Conservation (phyloP, 2,888 invertebrate genomes). For the Pyrocoelia pectoralis region DNA sequence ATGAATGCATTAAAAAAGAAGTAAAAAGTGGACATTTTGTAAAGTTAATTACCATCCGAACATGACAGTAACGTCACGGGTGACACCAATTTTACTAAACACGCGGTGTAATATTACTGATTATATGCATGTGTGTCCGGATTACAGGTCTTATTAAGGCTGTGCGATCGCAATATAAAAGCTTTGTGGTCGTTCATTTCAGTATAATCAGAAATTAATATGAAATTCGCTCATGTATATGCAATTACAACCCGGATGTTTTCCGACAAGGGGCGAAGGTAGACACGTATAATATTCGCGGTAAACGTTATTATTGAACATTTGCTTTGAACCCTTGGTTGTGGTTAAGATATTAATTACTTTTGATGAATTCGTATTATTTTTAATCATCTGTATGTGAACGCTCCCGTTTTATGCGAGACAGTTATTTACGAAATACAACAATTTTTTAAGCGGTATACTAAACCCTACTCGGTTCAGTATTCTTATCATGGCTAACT, state of each 20-base stretch:
- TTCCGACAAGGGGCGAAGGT: conserved; percentile 49
- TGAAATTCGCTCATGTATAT: conserved; percentile 63
- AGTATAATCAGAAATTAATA: conserved; percentile 63
- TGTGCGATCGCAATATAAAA: conserved; percentile 59
- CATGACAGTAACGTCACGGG: conserved; percentile 29
- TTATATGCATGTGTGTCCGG: conserved; percentile 58
- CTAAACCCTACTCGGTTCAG: conserved; percentile 39
- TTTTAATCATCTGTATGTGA: conserved; percentile 2
- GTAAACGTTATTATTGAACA: conserved; percentile 50
- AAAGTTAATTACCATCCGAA: conserved; percentile 26
- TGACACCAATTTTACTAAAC: conserved; percentile 35
- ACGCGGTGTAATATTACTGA: conserved; percentile 56
- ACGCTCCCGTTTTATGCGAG: background rate
- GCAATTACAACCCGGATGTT: conserved; percentile 60
- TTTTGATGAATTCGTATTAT: conserved; percentile 10
- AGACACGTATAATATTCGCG: conserved; percentile 41
- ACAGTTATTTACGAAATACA: background rate
- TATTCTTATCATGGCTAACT: conserved; percentile 59
- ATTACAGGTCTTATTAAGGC: conserved; percentile 61
- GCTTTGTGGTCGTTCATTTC: conserved; percentile 61
- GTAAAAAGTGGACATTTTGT: conserved; percentile 15
- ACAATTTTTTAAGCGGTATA: conserved; percentile 22
- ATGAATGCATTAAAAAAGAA: background rate
- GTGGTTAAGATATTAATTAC: conserved; percentile 33
- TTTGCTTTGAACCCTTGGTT: conserved; percentile 39